Evolutionary conservation across 1,140 invertebrate species (phyloP).

Genomic region (Stegodyphus dumicola): DNA sequence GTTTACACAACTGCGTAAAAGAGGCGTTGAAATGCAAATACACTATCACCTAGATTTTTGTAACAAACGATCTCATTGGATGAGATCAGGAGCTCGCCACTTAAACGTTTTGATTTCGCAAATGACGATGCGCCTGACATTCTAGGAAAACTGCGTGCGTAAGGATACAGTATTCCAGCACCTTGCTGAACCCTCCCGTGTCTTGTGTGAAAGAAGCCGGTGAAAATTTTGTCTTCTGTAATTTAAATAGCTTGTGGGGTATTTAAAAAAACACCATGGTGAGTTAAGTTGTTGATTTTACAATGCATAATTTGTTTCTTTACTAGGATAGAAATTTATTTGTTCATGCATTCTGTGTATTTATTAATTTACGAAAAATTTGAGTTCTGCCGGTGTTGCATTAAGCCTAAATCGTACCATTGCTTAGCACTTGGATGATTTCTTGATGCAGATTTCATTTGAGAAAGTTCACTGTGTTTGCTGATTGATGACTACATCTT

Average conservation of each 20-base stretch:
- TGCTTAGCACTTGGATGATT: slow-evolving; percentile 25
- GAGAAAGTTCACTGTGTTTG: neutral
- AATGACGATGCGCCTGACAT: slow-evolving; percentile 49
- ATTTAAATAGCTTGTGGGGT: slow-evolving; percentile 56
- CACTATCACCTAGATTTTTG: slow-evolving; percentile 6
- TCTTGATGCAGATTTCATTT: slow-evolving; percentile 6
- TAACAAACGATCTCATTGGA: slow-evolving; percentile 45
- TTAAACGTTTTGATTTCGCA: slow-evolving; percentile 49
- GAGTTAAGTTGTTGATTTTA: slow-evolving; percentile 29
- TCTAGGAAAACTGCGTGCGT: slow-evolving; percentile 3
- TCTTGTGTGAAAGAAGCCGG: slow-evolving; percentile 56
- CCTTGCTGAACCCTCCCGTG: slow-evolving; percentile 51
- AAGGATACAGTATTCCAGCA: slow-evolving; percentile 47
- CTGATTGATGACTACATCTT: slow-evolving; percentile 17
- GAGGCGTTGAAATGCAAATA: slow-evolving; percentile 57
- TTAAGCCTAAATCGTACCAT: slow-evolving; percentile 43
- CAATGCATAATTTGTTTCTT: neutral
- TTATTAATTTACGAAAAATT: neutral
- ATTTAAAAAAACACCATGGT: slow-evolving; percentile 58
- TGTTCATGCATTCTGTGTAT: neutral
- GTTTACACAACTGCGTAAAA: slow-evolving; percentile 33
- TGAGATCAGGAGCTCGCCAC: slow-evolving; percentile 39
- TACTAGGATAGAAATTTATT: neutral
- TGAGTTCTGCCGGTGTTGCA: slow-evolving; percentile 28
- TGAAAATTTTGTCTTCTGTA: slow-evolving; percentile 53